Base-by-base conservation (phyloP, 2,113 vertebrate genomes). In the Caranx ignobilis region DNA sequence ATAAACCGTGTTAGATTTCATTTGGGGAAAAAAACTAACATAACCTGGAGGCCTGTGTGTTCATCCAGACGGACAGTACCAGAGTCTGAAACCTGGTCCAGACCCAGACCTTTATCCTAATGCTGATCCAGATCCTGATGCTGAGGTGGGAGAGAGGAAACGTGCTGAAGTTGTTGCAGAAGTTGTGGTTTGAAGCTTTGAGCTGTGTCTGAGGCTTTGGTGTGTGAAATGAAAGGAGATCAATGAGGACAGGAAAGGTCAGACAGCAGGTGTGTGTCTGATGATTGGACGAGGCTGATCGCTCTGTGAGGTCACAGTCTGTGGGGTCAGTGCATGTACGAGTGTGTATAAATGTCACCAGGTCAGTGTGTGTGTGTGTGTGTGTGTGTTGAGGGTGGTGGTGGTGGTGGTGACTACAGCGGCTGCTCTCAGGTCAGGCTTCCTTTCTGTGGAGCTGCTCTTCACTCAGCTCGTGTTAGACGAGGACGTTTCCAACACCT, bases 241-340 rank as follows among this genome's bases (percentile, higher is more conserved):
- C 72, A 70, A 11, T 83, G 66, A 12, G 56, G 26, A 41, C 52
- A 32, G 11, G 60, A 81, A 81, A 79, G 82, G 82, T 84, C 82
- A 82, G 50, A 75, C 43, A 65, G 82, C 75, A 82, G 82, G 71
- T 78, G 82, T 79, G 74, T 15, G 13, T 60, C 55, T 84, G 82
- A 75, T 84, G 82, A 75, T 68, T 83, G 52, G 48, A 15, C 45
- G 47, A 16, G 55, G 68, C 31, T 16, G 10, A 31, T 26, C 39
- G 12, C 37, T 66, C 70, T 71, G 78, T 75, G 75, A 72, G 61
- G 86, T 84, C 60, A 45, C 9, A 34, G 62, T 61, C 18, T 54
- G 16, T 39, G 56, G 56, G 68, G 64, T 86, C 72, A 77, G 59
- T 54, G 47, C 4, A 2, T 66, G 63, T 19, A 2, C 47, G 47